Evolutionary conservation across 2,797 vertebrate genomes (phyloP).

Genomic region (Falco biarmicus): DNA sequence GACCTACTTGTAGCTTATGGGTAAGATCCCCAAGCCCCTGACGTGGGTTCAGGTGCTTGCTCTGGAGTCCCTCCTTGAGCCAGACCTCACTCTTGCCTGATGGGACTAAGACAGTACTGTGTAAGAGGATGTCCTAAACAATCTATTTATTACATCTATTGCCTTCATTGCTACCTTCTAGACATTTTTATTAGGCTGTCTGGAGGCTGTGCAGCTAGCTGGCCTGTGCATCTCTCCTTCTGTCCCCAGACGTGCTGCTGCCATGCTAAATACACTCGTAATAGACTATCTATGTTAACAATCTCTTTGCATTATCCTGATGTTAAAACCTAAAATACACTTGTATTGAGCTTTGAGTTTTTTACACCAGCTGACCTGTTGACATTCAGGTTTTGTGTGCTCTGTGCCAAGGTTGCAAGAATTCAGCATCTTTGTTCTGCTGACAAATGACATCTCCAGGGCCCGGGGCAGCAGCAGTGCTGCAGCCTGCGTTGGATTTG

Average conservation of each 20-base stretch:
- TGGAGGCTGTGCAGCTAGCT: background rate
- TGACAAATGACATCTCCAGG: background rate
- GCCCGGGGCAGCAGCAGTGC: background rate
- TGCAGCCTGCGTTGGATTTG: background rate
- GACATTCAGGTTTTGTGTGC: background rate
- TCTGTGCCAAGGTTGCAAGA: constrained; percentile 21
- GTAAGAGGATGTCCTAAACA: background rate
- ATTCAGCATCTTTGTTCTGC: constrained; percentile 65
- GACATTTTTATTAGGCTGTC: constrained; percentile 37
- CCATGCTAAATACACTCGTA: background rate
- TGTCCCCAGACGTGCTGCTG: background rate
- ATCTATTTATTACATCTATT: constrained; percentile 35
- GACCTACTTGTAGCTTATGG: background rate
- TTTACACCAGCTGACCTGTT: background rate
- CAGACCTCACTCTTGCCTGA: background rate
- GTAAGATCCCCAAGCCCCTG: background rate
- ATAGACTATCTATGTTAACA: background rate
- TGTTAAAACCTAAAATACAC: background rate
- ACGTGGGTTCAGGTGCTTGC: background rate
- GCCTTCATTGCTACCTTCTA: background rate
- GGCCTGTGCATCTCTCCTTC: background rate
- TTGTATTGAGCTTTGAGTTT: background rate
- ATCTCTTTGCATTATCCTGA: background rate
- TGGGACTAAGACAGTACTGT: background rate
- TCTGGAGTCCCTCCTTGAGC: background rate